phyloP scores from a whole-genome alignment of 2,797 vertebrate genomes.

The Liparis tanakae region DNA sequence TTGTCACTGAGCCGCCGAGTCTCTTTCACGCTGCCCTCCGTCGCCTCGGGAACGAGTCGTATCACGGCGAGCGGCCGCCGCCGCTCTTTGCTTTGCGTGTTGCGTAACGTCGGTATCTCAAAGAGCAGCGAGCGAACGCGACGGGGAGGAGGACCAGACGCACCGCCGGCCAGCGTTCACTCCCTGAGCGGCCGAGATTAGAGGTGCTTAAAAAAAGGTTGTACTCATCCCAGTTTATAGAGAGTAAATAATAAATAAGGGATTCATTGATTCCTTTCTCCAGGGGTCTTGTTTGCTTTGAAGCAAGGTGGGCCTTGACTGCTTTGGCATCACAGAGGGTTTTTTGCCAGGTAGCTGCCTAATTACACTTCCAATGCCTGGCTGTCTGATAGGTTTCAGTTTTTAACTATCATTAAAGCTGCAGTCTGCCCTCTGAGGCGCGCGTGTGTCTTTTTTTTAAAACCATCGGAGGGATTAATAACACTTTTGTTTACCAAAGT shows the following conservation, averaged over 20 bases:
- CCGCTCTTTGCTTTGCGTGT: constrained; percentile 45
- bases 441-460: constrained; percentile 57
- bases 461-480: constrained; percentile 46
- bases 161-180: constrained; percentile 63
- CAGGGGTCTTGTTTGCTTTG: constrained; percentile 56
- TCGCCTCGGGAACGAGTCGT: constrained; percentile 71
- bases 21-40: constrained; percentile 37
- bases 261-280: constrained; percentile 71
- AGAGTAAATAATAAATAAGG: constrained; percentile 74
- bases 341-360: constrained; percentile 70
- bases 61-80: constrained; percentile 60
- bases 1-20: constrained; percentile 51
- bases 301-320: constrained; percentile 71
- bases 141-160: constrained; percentile 31
- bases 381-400: constrained; percentile 53
- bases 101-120: constrained; percentile 31
- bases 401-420: constrained; percentile 64
- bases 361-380: constrained; percentile 71
- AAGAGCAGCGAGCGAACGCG: constrained; percentile 44
- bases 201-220: constrained; percentile 65
- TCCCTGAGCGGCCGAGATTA: constrained; percentile 57
- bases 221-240: constrained; percentile 65
- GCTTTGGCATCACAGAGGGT: constrained; percentile 65
- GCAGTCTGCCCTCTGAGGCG: constrained; percentile 58
- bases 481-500: constrained; percentile 48